Evolutionary conservation across 2,888 invertebrate genomes (phyloP).

Genomic region (Drosophila conformis): DNA sequence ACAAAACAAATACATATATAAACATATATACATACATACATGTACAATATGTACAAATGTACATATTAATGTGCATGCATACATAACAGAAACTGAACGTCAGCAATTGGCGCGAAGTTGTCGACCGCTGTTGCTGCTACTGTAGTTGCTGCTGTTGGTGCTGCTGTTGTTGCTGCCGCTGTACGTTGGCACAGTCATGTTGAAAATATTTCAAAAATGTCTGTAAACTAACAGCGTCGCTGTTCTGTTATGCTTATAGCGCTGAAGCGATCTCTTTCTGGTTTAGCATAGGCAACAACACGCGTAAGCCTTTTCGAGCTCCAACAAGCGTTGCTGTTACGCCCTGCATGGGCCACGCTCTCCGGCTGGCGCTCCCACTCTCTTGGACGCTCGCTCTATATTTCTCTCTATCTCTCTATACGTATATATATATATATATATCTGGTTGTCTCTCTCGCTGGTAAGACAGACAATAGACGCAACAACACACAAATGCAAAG

Average conservation of each 20-base stretch:
- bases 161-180: constrained; percentile 13
- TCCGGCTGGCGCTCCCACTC: constrained; percentile 16
- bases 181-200: constrained; percentile 53
- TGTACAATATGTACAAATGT: neutral
- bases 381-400: constrained; percentile 6
- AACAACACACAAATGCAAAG: constrained; percentile 35
- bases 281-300: constrained; percentile 24
- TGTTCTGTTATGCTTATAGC: constrained; percentile 34
- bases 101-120: constrained; percentile 63
- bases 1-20: constrained; percentile 19
- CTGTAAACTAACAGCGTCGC: constrained; percentile 61
- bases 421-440: neutral
- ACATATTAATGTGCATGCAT: neutral
- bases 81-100: constrained; percentile 37
- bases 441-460: neutral
- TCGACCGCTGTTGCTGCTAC: constrained; percentile 14
- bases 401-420: neutral
- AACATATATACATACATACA: neutral
- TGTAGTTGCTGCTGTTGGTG: constrained; percentile 20
- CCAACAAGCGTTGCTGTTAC: constrained; percentile 29
- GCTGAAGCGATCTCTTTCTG: constrained; percentile 43
- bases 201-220: constrained; percentile 67
- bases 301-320: constrained; percentile 27
- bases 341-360: constrained; percentile 24
- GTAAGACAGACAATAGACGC: constrained; percentile 10